Conservation (phyloP, 1,140 invertebrate genomes). For the Pseudomyrmex sp. region DNA sequence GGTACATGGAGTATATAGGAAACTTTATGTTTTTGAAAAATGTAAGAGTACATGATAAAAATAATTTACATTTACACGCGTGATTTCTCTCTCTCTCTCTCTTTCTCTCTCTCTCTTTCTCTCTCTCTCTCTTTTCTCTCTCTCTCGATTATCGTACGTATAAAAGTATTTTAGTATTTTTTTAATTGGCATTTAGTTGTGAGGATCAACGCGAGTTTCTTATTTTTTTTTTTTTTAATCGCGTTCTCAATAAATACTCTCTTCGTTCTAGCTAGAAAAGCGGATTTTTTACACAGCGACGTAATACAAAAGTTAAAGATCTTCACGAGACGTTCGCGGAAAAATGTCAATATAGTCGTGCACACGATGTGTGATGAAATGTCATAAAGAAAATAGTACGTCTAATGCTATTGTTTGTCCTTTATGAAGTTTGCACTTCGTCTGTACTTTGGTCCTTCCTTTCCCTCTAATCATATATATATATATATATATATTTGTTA, state of each 20-base stretch:
- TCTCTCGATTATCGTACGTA: constrained; percentile 44
- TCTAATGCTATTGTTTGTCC: constrained; percentile 4
- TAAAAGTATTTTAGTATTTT: constrained; percentile 68
- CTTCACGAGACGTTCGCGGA: constrained; percentile 13
- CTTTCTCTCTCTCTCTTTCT: constrained; percentile 21
- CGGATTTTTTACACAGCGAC: constrained; percentile 39
- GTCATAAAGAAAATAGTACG: not conserved
- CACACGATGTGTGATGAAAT: not conserved
- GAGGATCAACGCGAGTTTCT: constrained; percentile 3
- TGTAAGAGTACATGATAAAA: constrained; percentile 50
- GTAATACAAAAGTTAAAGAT: constrained; percentile 59
- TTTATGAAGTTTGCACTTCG: not conserved
- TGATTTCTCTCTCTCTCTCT: constrained; percentile 23
- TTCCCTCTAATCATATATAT: not conserved
- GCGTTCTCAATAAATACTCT: constrained; percentile 19
- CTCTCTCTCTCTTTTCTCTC: not conserved
- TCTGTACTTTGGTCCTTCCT: constrained; percentile 14
- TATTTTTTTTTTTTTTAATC: constrained; percentile 7
- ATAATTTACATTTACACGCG: constrained; percentile 59
- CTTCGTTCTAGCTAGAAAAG: constrained; percentile 40
- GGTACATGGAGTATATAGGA: constrained; percentile 50
- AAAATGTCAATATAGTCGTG: not conserved
- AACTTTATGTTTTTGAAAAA: constrained; percentile 56
- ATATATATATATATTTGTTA: not conserved
- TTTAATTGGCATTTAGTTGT: constrained; percentile 66